Percentiles rank a stretch among this genome's conserved stretches.
These are phyloP conservation scores for Pavo muticus DNA, from an alignment of 2,113 vertebrate genomes.

Conservation along the genomic window DNA sequence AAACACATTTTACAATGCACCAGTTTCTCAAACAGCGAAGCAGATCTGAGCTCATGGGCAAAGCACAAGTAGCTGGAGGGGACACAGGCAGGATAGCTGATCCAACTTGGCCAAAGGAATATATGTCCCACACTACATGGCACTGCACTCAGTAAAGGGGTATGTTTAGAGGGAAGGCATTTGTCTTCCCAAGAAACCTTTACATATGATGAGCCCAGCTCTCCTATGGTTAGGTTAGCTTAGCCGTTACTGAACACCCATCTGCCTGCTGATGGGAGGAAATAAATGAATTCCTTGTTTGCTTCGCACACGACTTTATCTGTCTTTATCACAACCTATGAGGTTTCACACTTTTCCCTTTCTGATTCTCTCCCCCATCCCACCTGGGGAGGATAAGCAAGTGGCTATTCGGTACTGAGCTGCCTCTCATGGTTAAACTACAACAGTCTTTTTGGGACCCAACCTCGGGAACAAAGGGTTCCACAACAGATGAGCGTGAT, in stretches of 20 bases:
- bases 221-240: neutral
- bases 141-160: neutral
- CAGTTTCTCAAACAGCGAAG: neutral
- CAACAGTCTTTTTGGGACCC: neutral
- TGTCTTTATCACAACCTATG: neutral
- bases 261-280: neutral
- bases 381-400: neutral
- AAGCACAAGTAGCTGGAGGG: neutral
- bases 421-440: neutral
- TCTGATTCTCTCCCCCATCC: neutral
- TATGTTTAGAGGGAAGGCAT: neutral
- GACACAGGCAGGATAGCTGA: neutral
- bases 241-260: neutral
- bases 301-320: neutral
- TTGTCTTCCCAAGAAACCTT: neutral
- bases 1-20: neutral
- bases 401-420: neutral
- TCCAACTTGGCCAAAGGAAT: neutral
- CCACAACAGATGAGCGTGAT: neutral
- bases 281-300: neutral
- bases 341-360: neutral
- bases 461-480: neutral
- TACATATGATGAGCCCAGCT: neutral
- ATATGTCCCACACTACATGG: neutral
- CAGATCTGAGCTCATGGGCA: rapidly evolving